Base-by-base conservation (phyloP, 2,797 vertebrate species). In the Gallinago solitaria region DNA sequence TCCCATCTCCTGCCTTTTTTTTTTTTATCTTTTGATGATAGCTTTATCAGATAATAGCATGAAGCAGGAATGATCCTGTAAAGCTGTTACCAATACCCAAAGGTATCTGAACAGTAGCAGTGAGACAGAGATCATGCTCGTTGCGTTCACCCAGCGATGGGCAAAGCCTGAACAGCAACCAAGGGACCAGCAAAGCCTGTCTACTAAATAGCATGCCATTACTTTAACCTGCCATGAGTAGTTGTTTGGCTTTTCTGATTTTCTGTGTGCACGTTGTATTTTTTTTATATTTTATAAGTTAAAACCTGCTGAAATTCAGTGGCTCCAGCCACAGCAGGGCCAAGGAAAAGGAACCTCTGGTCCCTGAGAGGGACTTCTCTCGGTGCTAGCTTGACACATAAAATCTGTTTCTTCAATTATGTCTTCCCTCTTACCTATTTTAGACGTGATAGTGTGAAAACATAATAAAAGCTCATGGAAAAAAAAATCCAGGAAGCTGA, bases 381-480 rank as follows among this genome's bases (percentile, higher is more conserved):
- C 79, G 23, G 2, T 45, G 73, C 87, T 78, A 54, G 50, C 82
- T 90, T 93, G 83, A 95, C 93, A 93, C 45, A 45, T 57, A 87
- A 81, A 95, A 94, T 92, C 81, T 63, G 78, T 87, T 95, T 59
- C 65, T 87, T 92, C 93, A 69, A 43, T 92, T 92, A 87, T 41
- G 53, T 37, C 88, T 76, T 76, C 65, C 77, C 27, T 91, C 74
- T 95, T 88, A 89, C 81, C 85, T 48, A 78, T 85, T 91, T 95
- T 83, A 93, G 70, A 91, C 0, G 0, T 14, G 57, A 81, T 5
- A 30, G 80, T 95, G 76, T 70, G 64, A 94, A 97, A 95, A 94
- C 65, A 83, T 12, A 93, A 86, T 64, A 86, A 87, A 93, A 90
- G 65, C 32, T 84, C 43, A 60, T 5, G 28, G 20, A 70, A 87